These are phyloP conservation scores for Gopherus evgoodei DNA, from an alignment of 2,113 vertebrate species.

Conservation along the genomic window DNA sequence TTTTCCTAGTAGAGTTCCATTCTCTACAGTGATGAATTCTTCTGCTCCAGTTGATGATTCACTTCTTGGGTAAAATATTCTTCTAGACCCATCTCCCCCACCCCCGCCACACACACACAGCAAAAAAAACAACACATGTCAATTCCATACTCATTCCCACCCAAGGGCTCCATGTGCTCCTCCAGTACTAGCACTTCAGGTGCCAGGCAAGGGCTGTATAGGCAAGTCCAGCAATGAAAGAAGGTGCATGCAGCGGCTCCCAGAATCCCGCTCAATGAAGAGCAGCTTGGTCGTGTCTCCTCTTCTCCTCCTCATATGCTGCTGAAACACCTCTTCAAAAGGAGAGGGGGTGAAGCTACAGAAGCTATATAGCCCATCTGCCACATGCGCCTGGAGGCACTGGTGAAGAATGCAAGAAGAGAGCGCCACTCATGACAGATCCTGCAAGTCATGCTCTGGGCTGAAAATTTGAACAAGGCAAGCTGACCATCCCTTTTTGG, in stretches of 20 bases:
- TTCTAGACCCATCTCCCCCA: too few species aligned
- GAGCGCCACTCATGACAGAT: slow-evolving; percentile 26
- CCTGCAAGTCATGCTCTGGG: background rate
- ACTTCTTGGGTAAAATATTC: background rate
- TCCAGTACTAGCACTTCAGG: rapidly evolving
- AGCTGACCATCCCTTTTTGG: background rate
- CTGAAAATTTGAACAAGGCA: slow-evolving; percentile 18
- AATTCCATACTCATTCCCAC: background rate
- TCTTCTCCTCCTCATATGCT: background rate
- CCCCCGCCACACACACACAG: background rate
- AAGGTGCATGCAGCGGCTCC: background rate
- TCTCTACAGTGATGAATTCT: background rate
- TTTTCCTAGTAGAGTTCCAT: background rate
- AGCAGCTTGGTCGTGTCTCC: background rate
- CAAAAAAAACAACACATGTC: background rate
- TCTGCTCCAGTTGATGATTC: background rate
- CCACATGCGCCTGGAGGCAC: background rate
- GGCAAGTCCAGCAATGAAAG: background rate
- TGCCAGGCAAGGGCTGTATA: background rate
- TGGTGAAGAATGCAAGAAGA: background rate
- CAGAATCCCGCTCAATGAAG: background rate
- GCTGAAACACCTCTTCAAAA: background rate
- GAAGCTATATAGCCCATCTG: too few species aligned
- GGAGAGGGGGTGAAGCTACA: background rate
- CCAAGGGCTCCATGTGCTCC: background rate